phyloP scores from a whole-genome alignment of 2,888 invertebrate species.

The Ichneumoninae sp. region DNA sequence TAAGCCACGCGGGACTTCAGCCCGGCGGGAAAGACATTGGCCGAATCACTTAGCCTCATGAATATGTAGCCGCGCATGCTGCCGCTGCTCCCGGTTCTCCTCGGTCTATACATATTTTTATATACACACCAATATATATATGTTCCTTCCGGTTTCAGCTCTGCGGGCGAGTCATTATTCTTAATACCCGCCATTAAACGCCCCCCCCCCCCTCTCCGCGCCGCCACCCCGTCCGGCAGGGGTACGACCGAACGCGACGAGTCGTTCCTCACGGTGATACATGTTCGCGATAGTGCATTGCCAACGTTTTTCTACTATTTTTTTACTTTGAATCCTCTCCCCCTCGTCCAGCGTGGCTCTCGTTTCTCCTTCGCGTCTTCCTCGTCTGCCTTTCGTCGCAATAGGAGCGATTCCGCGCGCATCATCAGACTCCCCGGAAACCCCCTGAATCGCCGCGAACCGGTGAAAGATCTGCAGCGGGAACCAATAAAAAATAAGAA shows the following conservation, averaged over 20 bases:
- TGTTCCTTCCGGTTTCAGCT: slow-evolving; percentile 70
- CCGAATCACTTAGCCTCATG: slow-evolving; percentile 79
- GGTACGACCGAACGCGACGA: slow-evolving; percentile 50
- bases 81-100: slow-evolving; percentile 31
- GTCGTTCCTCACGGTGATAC: slow-evolving; percentile 56
- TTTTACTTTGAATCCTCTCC: not conserved
- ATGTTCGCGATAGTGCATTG: slow-evolving; percentile 57
- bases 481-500: not conserved
- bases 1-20: slow-evolving; percentile 40
- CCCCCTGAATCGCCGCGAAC: not conserved
- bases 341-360: not conserved
- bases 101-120: slow-evolving; percentile 14
- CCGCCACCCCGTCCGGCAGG: slow-evolving; percentile 3
- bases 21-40: slow-evolving; percentile 73
- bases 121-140: slow-evolving; percentile 46
- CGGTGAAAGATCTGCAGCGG: not conserved
- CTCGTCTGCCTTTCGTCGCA: slow-evolving; percentile 36
- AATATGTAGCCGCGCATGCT: slow-evolving; percentile 76
- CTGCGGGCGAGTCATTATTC: slow-evolving; percentile 76
- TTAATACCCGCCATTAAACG: slow-evolving; percentile 76
- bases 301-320: slow-evolving; percentile 41
- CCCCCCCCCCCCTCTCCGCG: slow-evolving; percentile 7
- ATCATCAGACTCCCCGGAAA: not conserved
- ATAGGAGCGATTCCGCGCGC: not conserved
- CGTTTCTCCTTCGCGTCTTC: not conserved